Evolutionary conservation across 2,797 vertebrate genomes (phyloP).

Genomic region (Bovichtus variegatus): DNA sequence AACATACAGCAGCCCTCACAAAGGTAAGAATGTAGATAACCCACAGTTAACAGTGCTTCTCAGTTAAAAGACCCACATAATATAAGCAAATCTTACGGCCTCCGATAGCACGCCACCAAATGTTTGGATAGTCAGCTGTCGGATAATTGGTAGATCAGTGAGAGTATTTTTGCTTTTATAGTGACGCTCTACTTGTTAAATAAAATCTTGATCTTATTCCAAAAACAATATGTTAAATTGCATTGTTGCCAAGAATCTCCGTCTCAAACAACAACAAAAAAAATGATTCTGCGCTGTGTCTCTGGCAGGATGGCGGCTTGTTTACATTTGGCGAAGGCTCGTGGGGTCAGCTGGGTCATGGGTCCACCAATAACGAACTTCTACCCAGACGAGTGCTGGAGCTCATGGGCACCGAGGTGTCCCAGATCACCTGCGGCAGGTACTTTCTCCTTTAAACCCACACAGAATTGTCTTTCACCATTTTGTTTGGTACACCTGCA

Average conservation of each 20-base stretch:
- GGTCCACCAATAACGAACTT: constrained; percentile 90
- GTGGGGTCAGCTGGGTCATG: constrained; percentile 92
- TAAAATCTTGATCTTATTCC: not conserved
- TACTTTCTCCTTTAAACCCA: constrained; percentile 40
- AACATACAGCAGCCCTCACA: constrained; percentile 96
- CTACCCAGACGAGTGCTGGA: constrained; percentile 92
- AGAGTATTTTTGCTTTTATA: not conserved
- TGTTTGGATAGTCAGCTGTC: not conserved
- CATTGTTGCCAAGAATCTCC: not conserved
- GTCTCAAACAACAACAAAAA: not conserved
- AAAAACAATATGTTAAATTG: not conserved
- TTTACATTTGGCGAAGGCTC: constrained; percentile 94
- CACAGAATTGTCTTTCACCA: not conserved
- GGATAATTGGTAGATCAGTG: not conserved
- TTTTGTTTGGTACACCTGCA: not conserved
- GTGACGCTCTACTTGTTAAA: not conserved
- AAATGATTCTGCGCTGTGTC: not conserved
- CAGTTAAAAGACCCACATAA: not conserved
- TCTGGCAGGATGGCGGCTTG: constrained; percentile 90
- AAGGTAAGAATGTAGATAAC: constrained; percentile 85
- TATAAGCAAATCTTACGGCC: not conserved
- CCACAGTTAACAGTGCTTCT: not conserved
- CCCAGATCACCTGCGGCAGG: constrained; percentile 94
- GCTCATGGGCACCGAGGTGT: constrained; percentile 94
- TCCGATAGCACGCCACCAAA: not conserved